These are phyloP conservation scores for Drosophila carrolli DNA, from an alignment of 1,140 invertebrate genomes.

Conservation along the genomic window DNA sequence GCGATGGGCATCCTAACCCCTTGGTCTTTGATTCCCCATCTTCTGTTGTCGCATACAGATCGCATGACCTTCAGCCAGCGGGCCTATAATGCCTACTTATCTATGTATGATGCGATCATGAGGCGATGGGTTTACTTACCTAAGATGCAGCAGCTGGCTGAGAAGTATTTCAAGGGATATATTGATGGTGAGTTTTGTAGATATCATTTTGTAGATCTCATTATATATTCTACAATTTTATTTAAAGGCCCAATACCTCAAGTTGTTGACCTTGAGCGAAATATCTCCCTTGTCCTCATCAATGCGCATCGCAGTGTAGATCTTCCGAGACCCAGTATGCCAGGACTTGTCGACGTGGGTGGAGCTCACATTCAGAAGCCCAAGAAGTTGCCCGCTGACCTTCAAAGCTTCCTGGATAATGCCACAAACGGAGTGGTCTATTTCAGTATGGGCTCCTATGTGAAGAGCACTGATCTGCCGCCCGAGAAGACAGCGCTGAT, in stretches of 20 bases:
- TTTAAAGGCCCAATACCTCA: slow-evolving; percentile 70
- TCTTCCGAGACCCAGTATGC: slow-evolving; percentile 85
- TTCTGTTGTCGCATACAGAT: slow-evolving; percentile 84
- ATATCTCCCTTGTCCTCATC: slow-evolving; percentile 86
- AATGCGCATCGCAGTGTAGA: slow-evolving; percentile 85
- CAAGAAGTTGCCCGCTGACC: slow-evolving; percentile 83
- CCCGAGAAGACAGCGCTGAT: slow-evolving; percentile 79
- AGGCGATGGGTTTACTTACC: slow-evolving; percentile 75
- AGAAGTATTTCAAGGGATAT: slow-evolving; percentile 66
- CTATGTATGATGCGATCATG: slow-evolving; percentile 71
- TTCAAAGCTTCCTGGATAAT: slow-evolving; percentile 85
- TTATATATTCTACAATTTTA: too few relatives aligned
- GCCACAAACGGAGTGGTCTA: slow-evolving; percentile 86
- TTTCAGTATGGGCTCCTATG: slow-evolving; percentile 87
- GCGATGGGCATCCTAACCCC: slow-evolving; percentile 85
- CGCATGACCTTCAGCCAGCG: slow-evolving; percentile 74
- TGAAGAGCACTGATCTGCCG: slow-evolving; percentile 86
- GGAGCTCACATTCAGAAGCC: slow-evolving; percentile 85
- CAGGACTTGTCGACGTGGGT: slow-evolving; percentile 85
- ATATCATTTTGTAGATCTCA: too few relatives aligned
- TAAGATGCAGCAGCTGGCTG: slow-evolving; percentile 80
- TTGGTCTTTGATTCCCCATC: slow-evolving; percentile 85
- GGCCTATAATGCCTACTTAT: slow-evolving; percentile 73
- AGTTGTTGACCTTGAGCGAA: slow-evolving; percentile 85
- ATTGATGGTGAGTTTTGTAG: slow-evolving; percentile 45